A percentile compares a stretch with the other conserved stretches of the same genome.
phyloP scores from a whole-genome alignment of 2,797 vertebrate genomes.

The Gymnoscopelus microlampas region DNA sequence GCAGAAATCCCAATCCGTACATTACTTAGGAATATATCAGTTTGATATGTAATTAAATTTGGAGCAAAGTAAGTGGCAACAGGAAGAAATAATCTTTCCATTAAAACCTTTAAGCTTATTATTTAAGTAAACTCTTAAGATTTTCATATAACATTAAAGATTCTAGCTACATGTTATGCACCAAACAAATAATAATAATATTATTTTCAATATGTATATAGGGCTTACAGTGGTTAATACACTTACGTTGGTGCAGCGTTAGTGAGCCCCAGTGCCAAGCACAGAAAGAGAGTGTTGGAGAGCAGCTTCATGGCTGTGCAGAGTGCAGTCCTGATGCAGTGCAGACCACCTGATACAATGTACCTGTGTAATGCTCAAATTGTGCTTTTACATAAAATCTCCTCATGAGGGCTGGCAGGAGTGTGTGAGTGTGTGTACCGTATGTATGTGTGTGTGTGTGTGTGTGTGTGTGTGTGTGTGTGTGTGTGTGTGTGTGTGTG shows the following conservation, averaged over 20 bases:
- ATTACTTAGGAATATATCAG: no score
- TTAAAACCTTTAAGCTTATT: no score
- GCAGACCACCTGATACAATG: constrained; percentile 21
- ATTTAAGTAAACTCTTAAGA: no score
- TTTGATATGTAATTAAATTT: no score
- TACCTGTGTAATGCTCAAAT: constrained; percentile 5
- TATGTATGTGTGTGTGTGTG: constrained; percentile 14
- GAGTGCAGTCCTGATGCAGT: constrained; percentile 1
- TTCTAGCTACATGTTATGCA: no score
- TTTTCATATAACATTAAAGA: no score
- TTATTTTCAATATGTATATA: no score
- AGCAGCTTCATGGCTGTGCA: constrained; percentile 69
- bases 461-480: constrained; percentile 21
- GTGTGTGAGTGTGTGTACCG: constrained; percentile 8
- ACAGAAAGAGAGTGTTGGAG: constrained; percentile 57
- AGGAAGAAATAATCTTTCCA: no score
- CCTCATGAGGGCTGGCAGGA: constrained; percentile 30
- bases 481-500: constrained; percentile 17
- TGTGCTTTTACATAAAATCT: constrained; percentile 60
- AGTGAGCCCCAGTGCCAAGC: constrained; percentile 50
- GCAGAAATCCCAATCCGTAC: no score
- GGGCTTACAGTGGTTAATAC: constrained; percentile 14
- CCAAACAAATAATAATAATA: no score
- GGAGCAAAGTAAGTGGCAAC: no score
- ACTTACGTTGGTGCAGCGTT: constrained; percentile 74